Evolutionary conservation across 2,888 invertebrate species (phyloP).

Genomic region (Drosophila planitibia): DNA sequence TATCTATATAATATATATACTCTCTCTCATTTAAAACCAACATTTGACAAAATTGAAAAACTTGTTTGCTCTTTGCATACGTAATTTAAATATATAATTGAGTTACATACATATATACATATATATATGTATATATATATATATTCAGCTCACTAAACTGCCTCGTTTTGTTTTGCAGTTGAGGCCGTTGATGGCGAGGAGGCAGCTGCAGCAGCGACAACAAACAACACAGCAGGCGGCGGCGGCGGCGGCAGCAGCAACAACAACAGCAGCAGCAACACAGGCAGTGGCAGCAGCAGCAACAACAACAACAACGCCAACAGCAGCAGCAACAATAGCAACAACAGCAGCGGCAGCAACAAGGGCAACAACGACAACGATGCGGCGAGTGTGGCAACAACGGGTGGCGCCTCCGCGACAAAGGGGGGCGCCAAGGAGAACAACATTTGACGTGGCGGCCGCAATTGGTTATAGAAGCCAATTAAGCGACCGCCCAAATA

Average conservation of each 20-base stretch:
- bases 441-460: conserved; percentile 84
- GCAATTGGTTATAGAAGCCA: conserved; percentile 84
- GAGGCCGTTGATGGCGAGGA: conserved; percentile 66
- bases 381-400: conserved; percentile 45
- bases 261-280: conserved; percentile 11
- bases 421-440: conserved; percentile 82
- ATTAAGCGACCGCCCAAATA: conserved; percentile 83
- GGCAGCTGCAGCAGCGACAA: conserved; percentile 39
- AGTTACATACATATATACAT: too few species aligned
- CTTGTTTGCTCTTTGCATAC: too few species aligned
- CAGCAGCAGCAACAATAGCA: conserved; percentile 50
- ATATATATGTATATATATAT: too few species aligned
- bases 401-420: conserved; percentile 53
- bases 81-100: too few species aligned
- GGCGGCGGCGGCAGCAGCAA: conserved; percentile 43
- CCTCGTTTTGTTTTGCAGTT: conserved; percentile 22
- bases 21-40: neutral
- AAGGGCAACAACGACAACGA: conserved; percentile 51
- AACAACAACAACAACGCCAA: conserved; percentile 62
- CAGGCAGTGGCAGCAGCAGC: conserved; percentile 45
- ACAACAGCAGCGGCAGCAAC: conserved; percentile 26
- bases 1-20: neutral
- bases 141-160: neutral
- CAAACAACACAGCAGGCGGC: conserved; percentile 48
- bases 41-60: too few species aligned